These are phyloP conservation scores for Myotis davidii DNA, from an alignment of 2,113 vertebrate species.

Conservation along the genomic window DNA sequence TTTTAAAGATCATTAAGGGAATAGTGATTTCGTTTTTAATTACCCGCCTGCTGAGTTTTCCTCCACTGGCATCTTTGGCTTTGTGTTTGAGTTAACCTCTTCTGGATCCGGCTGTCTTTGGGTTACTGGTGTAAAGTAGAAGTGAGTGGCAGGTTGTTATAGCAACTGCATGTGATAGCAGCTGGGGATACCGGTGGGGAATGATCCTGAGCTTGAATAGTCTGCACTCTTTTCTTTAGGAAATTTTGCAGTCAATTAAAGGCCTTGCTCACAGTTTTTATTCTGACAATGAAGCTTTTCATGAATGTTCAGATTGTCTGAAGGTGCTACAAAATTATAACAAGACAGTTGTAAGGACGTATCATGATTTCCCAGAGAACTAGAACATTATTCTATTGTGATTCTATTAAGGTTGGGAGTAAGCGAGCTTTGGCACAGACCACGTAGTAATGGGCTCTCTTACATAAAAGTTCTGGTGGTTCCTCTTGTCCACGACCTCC, in stretches of 20 bases:
- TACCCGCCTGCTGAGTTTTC: slow-evolving; percentile 51
- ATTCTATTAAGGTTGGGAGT: background rate
- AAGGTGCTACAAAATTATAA: slow-evolving; percentile 28
- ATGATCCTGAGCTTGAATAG: slow-evolving; percentile 12
- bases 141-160: slow-evolving; percentile 58
- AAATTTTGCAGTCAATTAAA: slow-evolving; percentile 44
- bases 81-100: slow-evolving; percentile 65
- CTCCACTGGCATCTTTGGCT: slow-evolving; percentile 29
- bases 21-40: slow-evolving; percentile 52
- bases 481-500: background rate
- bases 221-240: slow-evolving; percentile 32
- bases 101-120: slow-evolving; percentile 53
- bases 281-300: slow-evolving; percentile 45
- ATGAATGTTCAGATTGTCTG: slow-evolving; percentile 40
- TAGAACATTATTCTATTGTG: background rate
- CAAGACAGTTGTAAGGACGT: background rate
- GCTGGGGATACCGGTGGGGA: slow-evolving; percentile 46
- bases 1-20: slow-evolving; percentile 70
- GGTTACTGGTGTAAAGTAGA: background rate
- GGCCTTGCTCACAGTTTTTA: slow-evolving; percentile 21
- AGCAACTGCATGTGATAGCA: slow-evolving; percentile 60
- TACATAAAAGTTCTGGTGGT: background rate
- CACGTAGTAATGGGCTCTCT: background rate
- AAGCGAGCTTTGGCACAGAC: background rate
- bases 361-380: background rate